A percentile compares a stretch with the other conserved stretches of the same genome.
These are phyloP conservation scores for Lemur catta DNA, from an alignment of 2,797 vertebrate genomes.

Conservation along the genomic window DNA sequence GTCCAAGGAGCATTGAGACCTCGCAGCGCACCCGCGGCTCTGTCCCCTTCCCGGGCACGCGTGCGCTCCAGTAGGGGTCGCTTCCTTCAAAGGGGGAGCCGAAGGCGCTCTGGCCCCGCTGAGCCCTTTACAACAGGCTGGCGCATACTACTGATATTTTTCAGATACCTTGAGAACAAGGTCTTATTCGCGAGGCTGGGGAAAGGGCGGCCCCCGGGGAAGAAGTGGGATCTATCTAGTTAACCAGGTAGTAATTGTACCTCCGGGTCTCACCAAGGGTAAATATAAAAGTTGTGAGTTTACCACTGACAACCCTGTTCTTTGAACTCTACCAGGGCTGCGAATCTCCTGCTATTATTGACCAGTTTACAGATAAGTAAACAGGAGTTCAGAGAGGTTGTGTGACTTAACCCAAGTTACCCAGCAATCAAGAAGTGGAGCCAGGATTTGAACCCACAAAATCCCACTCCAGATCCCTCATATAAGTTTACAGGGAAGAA, in stretches of 20 bases:
- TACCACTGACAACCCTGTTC: neutral
- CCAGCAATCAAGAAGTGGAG: neutral
- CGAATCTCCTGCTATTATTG: neutral
- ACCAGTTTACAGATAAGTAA: neutral
- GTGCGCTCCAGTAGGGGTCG: neutral
- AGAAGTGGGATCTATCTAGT: neutral
- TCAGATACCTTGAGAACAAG: neutral
- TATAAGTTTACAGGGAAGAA: neutral
- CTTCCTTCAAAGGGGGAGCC: neutral
- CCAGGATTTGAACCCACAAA: neutral
- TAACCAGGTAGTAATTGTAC: neutral
- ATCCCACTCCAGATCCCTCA: neutral
- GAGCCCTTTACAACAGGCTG: neutral
- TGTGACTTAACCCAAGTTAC: neutral
- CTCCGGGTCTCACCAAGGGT: neutral
- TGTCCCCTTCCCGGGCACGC: neutral
- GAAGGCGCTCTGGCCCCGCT: fast-evolving
- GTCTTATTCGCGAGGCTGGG: neutral
- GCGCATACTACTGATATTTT: neutral
- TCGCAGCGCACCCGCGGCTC: neutral
- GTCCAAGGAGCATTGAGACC: neutral
- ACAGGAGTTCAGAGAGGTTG: conserved; percentile 14
- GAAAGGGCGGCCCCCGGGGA: neutral
- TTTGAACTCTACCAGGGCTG: neutral
- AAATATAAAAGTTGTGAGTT: neutral